phyloP scores from a whole-genome alignment of 2,113 vertebrate genomes.

The Piliocolobus tephrosceles region DNA sequence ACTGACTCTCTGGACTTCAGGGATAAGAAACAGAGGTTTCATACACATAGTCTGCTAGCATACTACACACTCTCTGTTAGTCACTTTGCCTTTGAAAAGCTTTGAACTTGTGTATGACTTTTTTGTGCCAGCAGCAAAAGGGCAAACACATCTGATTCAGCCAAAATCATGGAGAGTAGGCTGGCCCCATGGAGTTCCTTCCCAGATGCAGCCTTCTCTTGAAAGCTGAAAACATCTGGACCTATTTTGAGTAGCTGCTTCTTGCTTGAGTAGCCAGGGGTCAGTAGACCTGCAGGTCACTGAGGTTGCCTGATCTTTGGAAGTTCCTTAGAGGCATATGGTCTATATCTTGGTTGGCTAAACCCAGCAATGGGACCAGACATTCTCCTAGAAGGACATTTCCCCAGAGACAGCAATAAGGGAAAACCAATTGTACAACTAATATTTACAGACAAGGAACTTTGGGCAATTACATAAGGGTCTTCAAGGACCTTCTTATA shows the following conservation, averaged over 20 bases:
- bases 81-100: conserved; percentile 68
- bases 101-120: conserved; percentile 58
- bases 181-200: conserved; percentile 59
- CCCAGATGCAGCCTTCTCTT: conserved; percentile 62
- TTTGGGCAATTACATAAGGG: not conserved
- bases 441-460: conserved; percentile 17
- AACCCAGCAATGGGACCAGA: conserved; percentile 29
- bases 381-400: conserved; percentile 32
- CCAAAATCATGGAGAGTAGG: conserved; percentile 79
- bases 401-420: not conserved
- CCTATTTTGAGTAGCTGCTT: conserved; percentile 55
- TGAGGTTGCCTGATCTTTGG: conserved; percentile 52
- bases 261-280: conserved; percentile 33
- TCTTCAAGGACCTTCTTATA: not conserved
- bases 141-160: conserved; percentile 58
- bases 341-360: conserved; percentile 32
- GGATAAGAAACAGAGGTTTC: not conserved
- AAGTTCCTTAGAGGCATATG: conserved; percentile 39
- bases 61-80: not conserved
- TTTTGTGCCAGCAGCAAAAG: conserved; percentile 41
- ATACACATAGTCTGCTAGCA: not conserved
- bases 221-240: conserved; percentile 53
- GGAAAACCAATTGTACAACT: not conserved
- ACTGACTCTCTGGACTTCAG: not conserved
- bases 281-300: conserved; percentile 47